These are phyloP conservation scores for Gnatocerus cornutus DNA, from an alignment of 2,888 invertebrate species.

Conservation along the genomic window DNA sequence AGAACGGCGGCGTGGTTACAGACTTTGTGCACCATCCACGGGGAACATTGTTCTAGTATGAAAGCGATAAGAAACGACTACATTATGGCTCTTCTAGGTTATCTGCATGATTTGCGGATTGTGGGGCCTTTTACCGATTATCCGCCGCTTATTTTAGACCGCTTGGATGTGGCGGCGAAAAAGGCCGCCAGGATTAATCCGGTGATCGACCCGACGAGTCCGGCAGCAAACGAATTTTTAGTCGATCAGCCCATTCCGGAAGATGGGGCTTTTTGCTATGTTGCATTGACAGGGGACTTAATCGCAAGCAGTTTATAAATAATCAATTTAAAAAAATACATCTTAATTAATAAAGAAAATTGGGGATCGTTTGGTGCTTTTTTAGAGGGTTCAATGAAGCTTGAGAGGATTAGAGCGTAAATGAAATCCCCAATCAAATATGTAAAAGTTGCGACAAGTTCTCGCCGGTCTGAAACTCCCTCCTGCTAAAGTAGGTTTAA, in stretches of 20 bases:
- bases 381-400: constrained; percentile 29
- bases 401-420: constrained; percentile 44
- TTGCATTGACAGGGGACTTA: constrained; percentile 73
- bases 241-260: constrained; percentile 71
- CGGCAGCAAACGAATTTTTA: constrained; percentile 72
- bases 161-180: constrained; percentile 70
- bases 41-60: constrained; percentile 70
- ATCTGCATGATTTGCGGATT: constrained; percentile 70
- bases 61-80: constrained; percentile 75
- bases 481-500: constrained; percentile 68
- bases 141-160: constrained; percentile 69
- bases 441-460: constrained; percentile 58
- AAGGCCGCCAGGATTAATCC: constrained; percentile 67
- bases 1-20: constrained; percentile 73
- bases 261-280: constrained; percentile 75
- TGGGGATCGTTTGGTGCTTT: not conserved
- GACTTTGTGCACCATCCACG: constrained; percentile 71
- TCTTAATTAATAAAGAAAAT: not conserved
- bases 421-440: constrained; percentile 53
- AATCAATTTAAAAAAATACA: no score
- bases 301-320: constrained; percentile 52
- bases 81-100: constrained; percentile 72
- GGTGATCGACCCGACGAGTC: constrained; percentile 71
- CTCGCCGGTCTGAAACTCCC: constrained; percentile 59
- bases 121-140: constrained; percentile 72